Percentiles rank a stretch among this genome's conserved stretches.
Conservation (phyloP, 2,113 vertebrate species). For the Callipepla squamata region DNA sequence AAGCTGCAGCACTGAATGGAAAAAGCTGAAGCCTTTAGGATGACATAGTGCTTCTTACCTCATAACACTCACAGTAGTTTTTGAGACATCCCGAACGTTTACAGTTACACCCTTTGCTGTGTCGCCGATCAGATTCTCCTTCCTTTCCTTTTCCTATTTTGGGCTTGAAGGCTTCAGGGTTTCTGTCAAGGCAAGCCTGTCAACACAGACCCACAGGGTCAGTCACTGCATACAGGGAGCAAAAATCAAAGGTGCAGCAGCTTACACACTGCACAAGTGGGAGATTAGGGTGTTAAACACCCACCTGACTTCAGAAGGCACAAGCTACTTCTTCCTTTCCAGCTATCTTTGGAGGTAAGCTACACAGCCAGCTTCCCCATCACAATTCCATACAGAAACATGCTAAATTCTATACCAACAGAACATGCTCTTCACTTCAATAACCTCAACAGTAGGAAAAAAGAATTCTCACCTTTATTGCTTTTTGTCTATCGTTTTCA, state of each 20-base stretch:
- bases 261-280: neutral
- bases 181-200: constrained; percentile 96
- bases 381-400: neutral
- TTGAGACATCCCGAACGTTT: constrained; percentile 97
- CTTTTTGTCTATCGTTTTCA: constrained; percentile 95
- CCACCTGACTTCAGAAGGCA: neutral
- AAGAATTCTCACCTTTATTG: constrained; percentile 90
- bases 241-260: neutral
- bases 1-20: neutral
- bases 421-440: neutral
- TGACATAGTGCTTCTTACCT: constrained; percentile 76
- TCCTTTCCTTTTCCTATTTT: constrained; percentile 98
- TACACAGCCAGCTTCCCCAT: neutral
- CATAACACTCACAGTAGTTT: constrained; percentile 99
- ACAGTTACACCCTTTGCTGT: constrained; percentile 98
- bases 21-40: neutral
- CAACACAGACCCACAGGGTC: constrained; percentile 48
- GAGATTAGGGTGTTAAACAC: neutral
- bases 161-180: constrained; percentile 98
- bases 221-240: neutral
- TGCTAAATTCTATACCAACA: neutral
- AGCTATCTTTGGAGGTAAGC: neutral
- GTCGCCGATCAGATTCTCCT: constrained; percentile 93
- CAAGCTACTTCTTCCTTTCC: neutral
- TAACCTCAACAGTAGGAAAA: neutral